Conservation (phyloP, 2,888 invertebrate genomes). For the Tetragonisca angustula region DNA sequence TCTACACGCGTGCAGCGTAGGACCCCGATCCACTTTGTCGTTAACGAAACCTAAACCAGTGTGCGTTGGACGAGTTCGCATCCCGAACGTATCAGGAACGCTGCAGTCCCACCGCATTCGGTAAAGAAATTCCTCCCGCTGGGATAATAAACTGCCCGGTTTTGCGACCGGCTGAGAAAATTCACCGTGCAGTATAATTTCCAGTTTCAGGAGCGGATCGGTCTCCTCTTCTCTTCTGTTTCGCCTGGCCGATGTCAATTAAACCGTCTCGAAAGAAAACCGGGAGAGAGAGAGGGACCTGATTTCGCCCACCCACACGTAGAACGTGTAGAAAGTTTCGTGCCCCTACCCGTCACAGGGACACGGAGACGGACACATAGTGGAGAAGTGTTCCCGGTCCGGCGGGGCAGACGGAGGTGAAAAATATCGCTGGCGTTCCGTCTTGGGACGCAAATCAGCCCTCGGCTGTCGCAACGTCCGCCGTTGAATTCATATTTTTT, state of each 20-base stretch:
- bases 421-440: slow-evolving; percentile 40
- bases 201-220: slow-evolving; percentile 27
- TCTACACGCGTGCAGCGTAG: background rate
- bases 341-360: background rate
- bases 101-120: background rate
- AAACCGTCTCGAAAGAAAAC: slow-evolving; percentile 59
- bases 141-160: slow-evolving; percentile 44
- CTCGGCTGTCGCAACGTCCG: slow-evolving; percentile 47
- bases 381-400: too few species aligned
- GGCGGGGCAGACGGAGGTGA: background rate
- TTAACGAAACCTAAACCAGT: background rate
- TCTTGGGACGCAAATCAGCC: slow-evolving; percentile 58
- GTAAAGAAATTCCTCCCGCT: slow-evolving; percentile 29
- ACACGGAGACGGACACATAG: too few species aligned
- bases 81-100: background rate
- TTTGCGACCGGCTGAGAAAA: slow-evolving; percentile 51
- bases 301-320: slow-evolving; percentile 70
- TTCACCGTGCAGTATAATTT: slow-evolving; percentile 45
- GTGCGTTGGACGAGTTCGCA: background rate
- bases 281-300: slow-evolving; percentile 44
- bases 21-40: background rate
- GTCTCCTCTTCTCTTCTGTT: background rate
- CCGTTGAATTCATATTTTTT: slow-evolving; percentile 68
- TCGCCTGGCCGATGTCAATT: slow-evolving; percentile 44
- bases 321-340: slow-evolving; percentile 65